These are phyloP conservation scores for Paraplagusia blochii DNA, from an alignment of 2,113 vertebrate species.

Conservation along the genomic window DNA sequence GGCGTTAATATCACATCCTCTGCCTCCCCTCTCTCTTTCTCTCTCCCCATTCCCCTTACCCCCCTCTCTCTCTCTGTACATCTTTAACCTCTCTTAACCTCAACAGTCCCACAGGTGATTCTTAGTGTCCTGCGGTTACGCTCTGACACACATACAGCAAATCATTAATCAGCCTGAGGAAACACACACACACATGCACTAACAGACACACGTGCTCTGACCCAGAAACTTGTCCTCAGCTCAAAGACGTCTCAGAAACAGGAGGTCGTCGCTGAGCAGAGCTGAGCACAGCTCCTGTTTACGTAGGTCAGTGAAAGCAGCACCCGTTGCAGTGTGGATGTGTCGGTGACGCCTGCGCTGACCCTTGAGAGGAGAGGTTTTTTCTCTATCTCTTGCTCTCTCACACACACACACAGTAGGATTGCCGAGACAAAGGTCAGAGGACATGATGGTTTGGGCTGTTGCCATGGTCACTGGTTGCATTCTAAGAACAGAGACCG, in stretches of 20 bases:
- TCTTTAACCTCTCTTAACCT: constrained; percentile 47
- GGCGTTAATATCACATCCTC: too few relatives aligned
- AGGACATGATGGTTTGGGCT: too few relatives aligned
- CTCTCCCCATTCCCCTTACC: too few relatives aligned
- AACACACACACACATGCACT: constrained; percentile 23
- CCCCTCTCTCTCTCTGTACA: background rate
- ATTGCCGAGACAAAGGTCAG: too few relatives aligned
- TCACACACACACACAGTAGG: too few relatives aligned
- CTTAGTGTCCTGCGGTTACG: constrained; percentile 50
- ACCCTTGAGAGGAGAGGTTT: background rate
- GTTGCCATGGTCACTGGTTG: too few relatives aligned
- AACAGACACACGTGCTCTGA: constrained; percentile 30
- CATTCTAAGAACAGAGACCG: too few relatives aligned
- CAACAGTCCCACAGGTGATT: constrained; percentile 25
- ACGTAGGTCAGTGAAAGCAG: constrained; percentile 14
- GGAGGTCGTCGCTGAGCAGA: constrained; percentile 7
- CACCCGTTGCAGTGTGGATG: background rate
- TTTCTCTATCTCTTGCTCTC: background rate
- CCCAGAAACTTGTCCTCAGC: constrained; percentile 50
- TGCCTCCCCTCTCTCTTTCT: too few relatives aligned
- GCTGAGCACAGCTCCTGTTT: background rate
- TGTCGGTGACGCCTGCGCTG: too few relatives aligned
- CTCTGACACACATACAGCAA: constrained; percentile 59
- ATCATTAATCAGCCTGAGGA: constrained; percentile 61
- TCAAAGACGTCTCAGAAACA: constrained; percentile 37